These are phyloP conservation scores for Epirrhoe alternata DNA, from an alignment of 2,888 invertebrate genomes.

Conservation along the genomic window DNA sequence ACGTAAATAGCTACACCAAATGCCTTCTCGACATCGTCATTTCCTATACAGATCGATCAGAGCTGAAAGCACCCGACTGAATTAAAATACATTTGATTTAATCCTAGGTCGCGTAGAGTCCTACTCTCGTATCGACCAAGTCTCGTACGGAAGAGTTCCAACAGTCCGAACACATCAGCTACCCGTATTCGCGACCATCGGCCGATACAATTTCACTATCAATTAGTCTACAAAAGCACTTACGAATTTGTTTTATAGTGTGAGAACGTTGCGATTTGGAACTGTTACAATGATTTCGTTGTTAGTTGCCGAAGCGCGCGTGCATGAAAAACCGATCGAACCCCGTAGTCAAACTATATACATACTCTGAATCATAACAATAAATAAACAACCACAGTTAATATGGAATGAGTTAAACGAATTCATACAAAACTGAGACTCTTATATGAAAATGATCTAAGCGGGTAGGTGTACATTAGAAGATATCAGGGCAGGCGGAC, in stretches of 20 bases:
- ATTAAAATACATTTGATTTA: constrained; percentile 37
- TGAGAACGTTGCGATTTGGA: constrained; percentile 25
- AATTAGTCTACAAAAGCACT: constrained; percentile 47
- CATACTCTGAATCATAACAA: constrained; percentile 48
- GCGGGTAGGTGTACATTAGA: constrained; percentile 69
- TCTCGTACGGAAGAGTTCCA: constrained; percentile 19
- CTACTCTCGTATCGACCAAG: constrained; percentile 19
- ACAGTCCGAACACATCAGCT: constrained; percentile 27
- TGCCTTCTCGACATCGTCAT: constrained; percentile 57
- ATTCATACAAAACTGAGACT: constrained; percentile 36
- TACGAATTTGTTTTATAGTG: constrained; percentile 35
- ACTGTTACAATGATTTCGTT: constrained; percentile 41
- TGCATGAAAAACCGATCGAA: constrained; percentile 22
- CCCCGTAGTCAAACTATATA: constrained; percentile 54
- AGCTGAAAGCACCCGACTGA: constrained; percentile 63
- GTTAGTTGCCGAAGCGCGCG: constrained; percentile 37
- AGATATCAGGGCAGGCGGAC: constrained; percentile 96
- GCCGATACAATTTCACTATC: constrained; percentile 44
- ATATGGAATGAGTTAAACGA: constrained; percentile 56
- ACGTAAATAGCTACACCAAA: constrained; percentile 61
- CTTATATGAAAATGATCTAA: constrained; percentile 15
- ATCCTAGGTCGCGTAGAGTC: constrained; percentile 26
- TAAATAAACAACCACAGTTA: constrained; percentile 56
- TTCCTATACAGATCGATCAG: constrained; percentile 54
- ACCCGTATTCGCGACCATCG: constrained; percentile 48